Evolutionary conservation across 1,140 invertebrate species (phyloP), one percentile per base, ranked within the genome.

Genomic region (Bombus superbus): DNA sequence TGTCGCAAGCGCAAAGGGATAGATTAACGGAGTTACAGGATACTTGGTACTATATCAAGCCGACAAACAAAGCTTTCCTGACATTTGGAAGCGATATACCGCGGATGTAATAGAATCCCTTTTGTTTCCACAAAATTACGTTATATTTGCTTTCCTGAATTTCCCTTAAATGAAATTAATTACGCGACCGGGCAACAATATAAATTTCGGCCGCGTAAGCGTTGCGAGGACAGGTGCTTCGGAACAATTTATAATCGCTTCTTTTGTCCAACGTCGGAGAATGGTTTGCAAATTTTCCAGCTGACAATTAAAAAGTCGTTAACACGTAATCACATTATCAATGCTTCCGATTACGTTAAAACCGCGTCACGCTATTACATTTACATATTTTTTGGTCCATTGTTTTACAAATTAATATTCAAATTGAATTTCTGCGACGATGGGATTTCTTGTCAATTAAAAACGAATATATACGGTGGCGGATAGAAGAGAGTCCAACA

Each of bases 91-190:
- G 66, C 83, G 83, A 84, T 80, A 72, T 25, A 72, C 32, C 76
- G 40, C 10, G 40, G 42, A 80, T 66, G 79, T 72, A 79, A 80
- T 72, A 40, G 47, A 44, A 84, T 84, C 72, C 53, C 47, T 53
- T 80, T 57, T 72, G 81, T 79, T 84, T 40, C 66, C 53, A 44
- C 72, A 47, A 80, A 84, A 84, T 79, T 78, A 47, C 68, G 66
- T 47, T 47, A 62, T 47, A 62, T 78, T 62, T 59, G 76, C 53
- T 78, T 77, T 53, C 64, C 82, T 22, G 62, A 40, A 71, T 42
- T 84, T 62, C 74, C 74, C 64, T 79, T 84, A 71, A 84, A 84
- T 71, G 75, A 84, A 84, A 84, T 71, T 79, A 57, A 84, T 84
- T 71, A 69, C 66, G 22, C 75, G 18, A 32, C 15, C 38, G 47